Base-by-base conservation (phyloP, 2,797 vertebrate species). In the Meriones psammophilus region DNA sequence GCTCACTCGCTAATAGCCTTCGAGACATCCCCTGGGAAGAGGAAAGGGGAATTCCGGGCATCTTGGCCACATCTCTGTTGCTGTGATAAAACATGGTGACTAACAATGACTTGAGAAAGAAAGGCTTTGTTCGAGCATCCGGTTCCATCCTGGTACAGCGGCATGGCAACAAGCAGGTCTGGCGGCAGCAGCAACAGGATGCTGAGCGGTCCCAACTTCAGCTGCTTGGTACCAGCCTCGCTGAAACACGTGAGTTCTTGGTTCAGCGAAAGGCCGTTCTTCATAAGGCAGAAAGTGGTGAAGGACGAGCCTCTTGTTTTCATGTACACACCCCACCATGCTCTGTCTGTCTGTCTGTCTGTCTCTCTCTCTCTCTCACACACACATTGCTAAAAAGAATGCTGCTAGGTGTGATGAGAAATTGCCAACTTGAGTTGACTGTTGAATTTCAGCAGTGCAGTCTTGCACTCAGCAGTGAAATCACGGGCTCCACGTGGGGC, bases 1-100 rank as follows among this genome's bases (percentile, higher is more conserved):
- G 14, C 58, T 17, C 15, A 14, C 36, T 46, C 15, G 30, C 56
- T 4, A 9, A 54, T 7, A 90, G 36, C 14, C 56, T 50, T 76
- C 33, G 46, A 28, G 50, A 92, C 56, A 92, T 46, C 91, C 42
- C 74, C 8, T 64, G 85, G 68, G 50, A 91, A 91, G 64, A 86
- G 1, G 56, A 88, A 86, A 88, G 33, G 33, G 33, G 69, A 20
- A 15, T 15, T 4, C 42, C 54, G 42, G 81, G 62, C 14, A 10
- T 68, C 83, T 68, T n/a, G 50, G 33, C 22, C 18, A 30, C 46
- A 8, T 86, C 83, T 69, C 30, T 86, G 39, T 24, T 54, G 42
- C 33, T n/a, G 3, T 54, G 10, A 14, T 54, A 69, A 50, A 54
- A 85, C 62, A 22, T 68, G 30, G 20, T 85, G 18, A 50, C 3